phyloP scores from a whole-genome alignment of 2,113 vertebrate species.

The Platycercus adscitus region DNA sequence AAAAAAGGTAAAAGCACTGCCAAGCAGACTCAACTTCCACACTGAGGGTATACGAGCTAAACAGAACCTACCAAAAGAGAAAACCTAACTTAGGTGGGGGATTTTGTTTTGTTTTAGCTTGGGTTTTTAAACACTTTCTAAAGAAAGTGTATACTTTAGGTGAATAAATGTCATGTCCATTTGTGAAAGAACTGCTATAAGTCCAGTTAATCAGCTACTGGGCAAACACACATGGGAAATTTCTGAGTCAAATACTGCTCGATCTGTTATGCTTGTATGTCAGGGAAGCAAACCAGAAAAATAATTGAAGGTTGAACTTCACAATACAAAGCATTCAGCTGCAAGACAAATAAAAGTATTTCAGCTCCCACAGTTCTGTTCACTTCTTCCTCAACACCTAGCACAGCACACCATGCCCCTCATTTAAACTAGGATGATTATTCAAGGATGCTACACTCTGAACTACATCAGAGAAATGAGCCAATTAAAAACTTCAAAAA shows the following conservation, averaged over 20 bases:
- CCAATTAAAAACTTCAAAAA: background rate
- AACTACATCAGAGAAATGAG: background rate
- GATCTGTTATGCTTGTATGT: background rate
- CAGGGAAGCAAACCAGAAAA: background rate
- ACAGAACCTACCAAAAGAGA: background rate
- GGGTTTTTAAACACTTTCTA: background rate
- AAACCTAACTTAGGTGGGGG: background rate
- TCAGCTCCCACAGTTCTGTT: background rate
- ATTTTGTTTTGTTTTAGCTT: background rate
- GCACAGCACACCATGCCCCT: background rate
- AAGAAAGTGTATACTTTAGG: background rate
- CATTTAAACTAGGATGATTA: background rate
- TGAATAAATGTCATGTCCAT: background rate
- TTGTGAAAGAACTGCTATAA: background rate
- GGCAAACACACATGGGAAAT: background rate
- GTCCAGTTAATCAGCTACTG: background rate
- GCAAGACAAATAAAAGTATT: background rate
- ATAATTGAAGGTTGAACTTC: background rate
- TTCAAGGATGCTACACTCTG: background rate
- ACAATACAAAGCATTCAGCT: background rate
- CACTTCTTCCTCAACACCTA: background rate
- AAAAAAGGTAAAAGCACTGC: background rate
- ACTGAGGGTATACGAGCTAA: background rate
- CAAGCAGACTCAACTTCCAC: background rate
- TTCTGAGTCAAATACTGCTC: background rate